Conservation (phyloP, 2,113 vertebrate species). For the Zosterops japonicus region DNA sequence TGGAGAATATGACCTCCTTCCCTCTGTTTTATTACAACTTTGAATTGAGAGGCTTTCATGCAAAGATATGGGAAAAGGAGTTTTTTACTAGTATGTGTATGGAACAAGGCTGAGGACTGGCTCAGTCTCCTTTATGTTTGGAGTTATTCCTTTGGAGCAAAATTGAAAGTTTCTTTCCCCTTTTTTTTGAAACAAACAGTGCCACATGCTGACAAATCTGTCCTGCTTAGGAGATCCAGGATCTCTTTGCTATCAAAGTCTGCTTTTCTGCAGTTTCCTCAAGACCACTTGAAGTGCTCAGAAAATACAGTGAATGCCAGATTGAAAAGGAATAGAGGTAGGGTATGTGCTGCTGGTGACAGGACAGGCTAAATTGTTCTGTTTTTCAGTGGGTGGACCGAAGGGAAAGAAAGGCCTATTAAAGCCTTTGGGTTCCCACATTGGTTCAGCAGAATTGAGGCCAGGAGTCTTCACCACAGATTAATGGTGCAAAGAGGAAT, state of each 20-base stretch:
- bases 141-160: background rate
- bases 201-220: background rate
- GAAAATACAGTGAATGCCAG: background rate
- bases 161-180: background rate
- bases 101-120: background rate
- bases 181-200: background rate
- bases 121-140: background rate
- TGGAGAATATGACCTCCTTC: background rate
- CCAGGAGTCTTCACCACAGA: background rate
- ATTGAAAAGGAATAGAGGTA: background rate
- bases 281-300: background rate
- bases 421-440: background rate
- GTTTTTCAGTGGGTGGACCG: background rate
- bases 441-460: background rate
- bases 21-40: background rate
- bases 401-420: background rate
- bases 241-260: background rate
- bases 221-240: background rate
- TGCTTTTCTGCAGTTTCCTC: background rate
- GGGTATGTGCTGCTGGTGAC: background rate
- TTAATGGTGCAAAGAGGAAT: background rate
- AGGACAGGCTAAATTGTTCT: background rate
- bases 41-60: background rate
- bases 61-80: background rate
- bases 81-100: background rate